These are phyloP conservation scores for Probosciger aterrimus DNA, from an alignment of 2,113 vertebrate species.

Conservation along the genomic window DNA sequence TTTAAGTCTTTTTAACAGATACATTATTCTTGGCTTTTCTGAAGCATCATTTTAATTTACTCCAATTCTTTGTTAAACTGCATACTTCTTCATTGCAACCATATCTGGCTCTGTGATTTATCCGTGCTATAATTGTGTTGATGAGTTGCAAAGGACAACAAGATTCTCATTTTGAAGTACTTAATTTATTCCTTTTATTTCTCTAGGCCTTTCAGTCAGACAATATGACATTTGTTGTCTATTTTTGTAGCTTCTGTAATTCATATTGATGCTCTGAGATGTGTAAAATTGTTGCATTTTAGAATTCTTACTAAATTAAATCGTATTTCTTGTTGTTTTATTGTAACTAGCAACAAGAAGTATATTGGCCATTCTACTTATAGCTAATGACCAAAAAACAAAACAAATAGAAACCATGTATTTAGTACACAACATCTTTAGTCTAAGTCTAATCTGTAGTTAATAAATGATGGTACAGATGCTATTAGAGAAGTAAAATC, in stretches of 20 bases:
- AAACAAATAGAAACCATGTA: background rate
- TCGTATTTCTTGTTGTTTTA: background rate
- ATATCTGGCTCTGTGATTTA: background rate
- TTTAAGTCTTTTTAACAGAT: slow-evolving; percentile 31
- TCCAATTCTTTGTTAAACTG: background rate
- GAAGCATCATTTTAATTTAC: background rate
- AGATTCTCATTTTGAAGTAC: background rate
- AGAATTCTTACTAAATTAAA: background rate
- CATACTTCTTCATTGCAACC: background rate
- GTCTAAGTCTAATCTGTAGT: background rate
- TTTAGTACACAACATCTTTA: background rate
- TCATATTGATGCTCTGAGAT: background rate
- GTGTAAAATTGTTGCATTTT: background rate
- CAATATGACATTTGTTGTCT: background rate
- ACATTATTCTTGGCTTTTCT: background rate
- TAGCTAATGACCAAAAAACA: background rate
- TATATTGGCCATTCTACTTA: background rate
- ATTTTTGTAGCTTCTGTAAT: background rate
- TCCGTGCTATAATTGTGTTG: background rate
- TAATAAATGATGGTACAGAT: background rate
- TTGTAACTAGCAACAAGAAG: background rate
- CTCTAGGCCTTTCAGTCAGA: background rate
- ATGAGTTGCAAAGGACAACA: background rate
- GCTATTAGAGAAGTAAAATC: background rate
- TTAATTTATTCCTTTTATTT: background rate